phyloP scores from a whole-genome alignment of 2,797 vertebrate species.

The Crocodylus rhombifer region DNA sequence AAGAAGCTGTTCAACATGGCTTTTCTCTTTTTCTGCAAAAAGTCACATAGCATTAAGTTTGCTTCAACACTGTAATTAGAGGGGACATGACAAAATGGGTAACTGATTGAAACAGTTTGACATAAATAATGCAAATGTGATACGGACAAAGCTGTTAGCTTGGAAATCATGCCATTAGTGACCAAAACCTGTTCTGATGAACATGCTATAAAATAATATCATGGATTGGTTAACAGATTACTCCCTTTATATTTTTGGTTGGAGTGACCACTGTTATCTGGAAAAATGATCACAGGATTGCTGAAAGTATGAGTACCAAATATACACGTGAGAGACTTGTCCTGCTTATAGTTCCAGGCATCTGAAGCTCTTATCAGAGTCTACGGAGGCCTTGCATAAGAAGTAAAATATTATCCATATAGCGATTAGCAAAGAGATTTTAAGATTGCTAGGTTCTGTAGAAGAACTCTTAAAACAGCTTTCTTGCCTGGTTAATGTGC shows the following conservation, averaged over 20 bases:
- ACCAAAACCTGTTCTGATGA: conserved; percentile 45
- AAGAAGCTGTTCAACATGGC: conserved; percentile 55
- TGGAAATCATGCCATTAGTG: conserved; percentile 14
- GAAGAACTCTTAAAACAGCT: conserved; percentile 4
- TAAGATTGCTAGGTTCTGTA: neutral
- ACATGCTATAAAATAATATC: conserved; percentile 30
- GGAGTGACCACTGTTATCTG: conserved; percentile 36
- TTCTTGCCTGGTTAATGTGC: neutral
- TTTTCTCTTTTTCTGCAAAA: conserved; percentile 36
- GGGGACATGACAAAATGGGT: conserved; percentile 4
- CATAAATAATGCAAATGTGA: conserved; percentile 16
- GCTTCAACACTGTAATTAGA: neutral
- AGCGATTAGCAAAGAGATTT: neutral
- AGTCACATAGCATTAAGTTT: conserved; percentile 34
- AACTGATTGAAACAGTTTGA: neutral
- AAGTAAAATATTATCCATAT: conserved; percentile 10
- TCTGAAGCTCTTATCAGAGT: neutral
- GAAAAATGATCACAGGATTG: conserved; percentile 66
- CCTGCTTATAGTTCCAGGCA: neutral
- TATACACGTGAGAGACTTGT: neutral
- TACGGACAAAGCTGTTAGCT: neutral
- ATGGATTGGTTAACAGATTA: conserved; percentile 46
- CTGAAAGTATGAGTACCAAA: conserved; percentile 58
- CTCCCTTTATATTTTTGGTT: conserved; percentile 39
- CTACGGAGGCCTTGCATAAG: neutral